Evolutionary conservation across 2,797 vertebrate genomes (phyloP).

Genomic region (Neosilurus mollespiculum): DNA sequence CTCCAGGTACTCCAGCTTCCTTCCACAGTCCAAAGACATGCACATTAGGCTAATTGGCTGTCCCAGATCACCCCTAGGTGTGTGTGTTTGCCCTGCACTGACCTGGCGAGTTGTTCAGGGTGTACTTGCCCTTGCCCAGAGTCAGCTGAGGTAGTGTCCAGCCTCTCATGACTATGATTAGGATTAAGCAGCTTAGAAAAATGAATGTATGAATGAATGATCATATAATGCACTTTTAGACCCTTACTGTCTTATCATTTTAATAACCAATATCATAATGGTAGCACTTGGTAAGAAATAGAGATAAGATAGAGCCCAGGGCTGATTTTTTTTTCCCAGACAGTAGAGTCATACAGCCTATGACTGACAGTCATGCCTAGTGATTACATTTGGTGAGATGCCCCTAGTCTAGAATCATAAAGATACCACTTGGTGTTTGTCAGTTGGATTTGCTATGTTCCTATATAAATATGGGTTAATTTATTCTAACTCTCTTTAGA

Average conservation of each 20-base stretch:
- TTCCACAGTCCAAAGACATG: too few relatives aligned
- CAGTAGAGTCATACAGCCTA: background rate
- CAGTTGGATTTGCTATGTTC: constrained; percentile 26
- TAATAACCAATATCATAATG: constrained; percentile 12
- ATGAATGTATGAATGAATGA: background rate
- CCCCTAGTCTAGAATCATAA: background rate
- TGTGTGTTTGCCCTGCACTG: too few relatives aligned
- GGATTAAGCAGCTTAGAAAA: too few relatives aligned
- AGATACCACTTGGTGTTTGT: constrained; percentile 21
- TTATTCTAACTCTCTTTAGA: constrained; percentile 44
- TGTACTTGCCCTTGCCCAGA: too few relatives aligned
- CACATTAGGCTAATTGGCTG: too few relatives aligned
- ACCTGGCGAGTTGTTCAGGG: too few relatives aligned
- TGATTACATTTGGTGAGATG: background rate
- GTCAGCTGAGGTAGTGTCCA: too few relatives aligned
- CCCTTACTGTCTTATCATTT: constrained; percentile 5
- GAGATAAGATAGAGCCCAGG: background rate
- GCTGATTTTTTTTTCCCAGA: background rate
- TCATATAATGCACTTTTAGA: constrained; percentile 36
- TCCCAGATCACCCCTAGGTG: too few relatives aligned
- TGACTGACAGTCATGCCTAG: background rate
- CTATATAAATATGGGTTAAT: constrained; percentile 50
- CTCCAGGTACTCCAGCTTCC: too few relatives aligned
- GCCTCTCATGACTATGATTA: too few relatives aligned
- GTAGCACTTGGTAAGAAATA: background rate